A percentile compares a stretch with the other conserved stretches of the same genome.
Conservation (phyloP, 2,113 vertebrate genomes). For the Macquaria ambigua region DNA sequence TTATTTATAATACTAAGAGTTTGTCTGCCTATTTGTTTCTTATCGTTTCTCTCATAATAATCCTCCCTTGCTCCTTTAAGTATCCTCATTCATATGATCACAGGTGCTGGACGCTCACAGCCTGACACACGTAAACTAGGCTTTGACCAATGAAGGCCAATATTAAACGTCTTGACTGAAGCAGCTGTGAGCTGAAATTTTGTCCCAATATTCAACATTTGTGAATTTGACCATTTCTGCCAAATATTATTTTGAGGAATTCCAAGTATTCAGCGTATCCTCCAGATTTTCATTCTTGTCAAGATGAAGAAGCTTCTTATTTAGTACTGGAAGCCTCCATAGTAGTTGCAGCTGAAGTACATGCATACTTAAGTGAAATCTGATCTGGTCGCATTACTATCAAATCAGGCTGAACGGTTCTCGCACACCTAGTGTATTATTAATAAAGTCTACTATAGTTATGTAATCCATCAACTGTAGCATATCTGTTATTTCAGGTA, state of each 20-base stretch:
- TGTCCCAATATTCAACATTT: neutral
- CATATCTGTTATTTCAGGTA: neutral
- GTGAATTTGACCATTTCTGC: neutral
- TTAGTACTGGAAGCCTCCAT: neutral
- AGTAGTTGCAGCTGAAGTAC: neutral
- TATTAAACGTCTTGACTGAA: neutral
- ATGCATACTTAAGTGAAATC: neutral
- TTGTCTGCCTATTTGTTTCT: no score
- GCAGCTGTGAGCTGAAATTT: neutral
- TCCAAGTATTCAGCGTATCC: neutral
- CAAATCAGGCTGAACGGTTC: neutral
- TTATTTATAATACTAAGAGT: no score
- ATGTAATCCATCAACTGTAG: neutral
- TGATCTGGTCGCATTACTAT: neutral
- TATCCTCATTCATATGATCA: neutral
- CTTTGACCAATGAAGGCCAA: neutral
- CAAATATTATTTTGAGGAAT: neutral
- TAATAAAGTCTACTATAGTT: neutral
- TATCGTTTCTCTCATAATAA: no score
- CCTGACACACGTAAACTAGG: neutral
- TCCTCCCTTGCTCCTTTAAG: no score
- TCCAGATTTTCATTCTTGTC: neutral
- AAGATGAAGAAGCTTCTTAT: neutral
- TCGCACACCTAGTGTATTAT: neutral
- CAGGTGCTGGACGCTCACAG: neutral